Base-by-base conservation (phyloP, 2,113 vertebrate genomes). In the Melierax canorus region DNA sequence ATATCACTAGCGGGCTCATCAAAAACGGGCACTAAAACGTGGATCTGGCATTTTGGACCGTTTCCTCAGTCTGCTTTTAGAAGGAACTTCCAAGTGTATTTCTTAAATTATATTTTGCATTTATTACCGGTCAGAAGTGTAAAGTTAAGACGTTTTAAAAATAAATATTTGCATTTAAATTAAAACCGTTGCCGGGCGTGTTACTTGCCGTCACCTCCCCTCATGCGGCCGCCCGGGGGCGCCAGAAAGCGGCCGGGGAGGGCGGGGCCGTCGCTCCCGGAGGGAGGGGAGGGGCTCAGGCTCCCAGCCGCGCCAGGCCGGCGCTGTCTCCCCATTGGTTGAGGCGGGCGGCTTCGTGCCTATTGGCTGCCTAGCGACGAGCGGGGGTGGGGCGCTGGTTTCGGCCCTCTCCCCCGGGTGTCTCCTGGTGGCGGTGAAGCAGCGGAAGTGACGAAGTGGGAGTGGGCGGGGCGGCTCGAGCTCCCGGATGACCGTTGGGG, bases 101-200 rank as follows among this genome's bases (percentile, higher is more conserved):
- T 97, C 90, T 72, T 89, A 95, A 86, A 83, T 89, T 92, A 92
- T 91, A 89, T 68, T 97, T 96, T 93, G 84, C 94, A 83, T 93
- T 94, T 95, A 95, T 83, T 96, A 94, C 80, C 63, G 18, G 68
- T 68, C 82, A n/a, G 23, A 75, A 80, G 62, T 32, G 6, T 93
- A 86, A 96, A 97, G 90, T 82, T 88, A 71, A 95, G 64, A 71
- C 84, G 78, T 86, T 94, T 90, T 58, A 90, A 94, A 94, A 91
- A 90, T 95, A 95, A 97, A 97, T 59, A 91, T 95, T 95, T 95
- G 89, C 91, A 93, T 77, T 89, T 73, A 91, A 97, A 84, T 82
- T 50, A 74, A 90, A 72, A 10, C 18, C 15, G 14, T 22, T 62
- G 64, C 45, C 26, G 6, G 3, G n/a, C 10, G n/a, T 56, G 63